Percentiles rank a stretch among this genome's conserved stretches.
These are phyloP conservation scores for Drosophila nigrodunni DNA, from an alignment of 1,140 invertebrate genomes.

Conservation along the genomic window DNA sequence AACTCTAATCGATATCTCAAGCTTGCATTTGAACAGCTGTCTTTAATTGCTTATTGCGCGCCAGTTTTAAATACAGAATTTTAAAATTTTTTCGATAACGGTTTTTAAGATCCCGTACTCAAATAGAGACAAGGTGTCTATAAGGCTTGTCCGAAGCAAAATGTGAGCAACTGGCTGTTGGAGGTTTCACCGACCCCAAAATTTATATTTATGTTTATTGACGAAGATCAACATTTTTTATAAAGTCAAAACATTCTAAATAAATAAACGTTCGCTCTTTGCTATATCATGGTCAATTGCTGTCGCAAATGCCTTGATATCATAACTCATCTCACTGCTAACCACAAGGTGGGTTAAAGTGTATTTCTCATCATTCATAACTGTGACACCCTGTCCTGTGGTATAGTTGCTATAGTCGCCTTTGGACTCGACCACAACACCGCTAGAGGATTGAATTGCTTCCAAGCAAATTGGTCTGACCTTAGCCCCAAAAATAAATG, in stretches of 20 bases:
- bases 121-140: no score
- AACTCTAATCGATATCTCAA: no score
- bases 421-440: not conserved
- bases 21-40: no score
- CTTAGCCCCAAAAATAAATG: conserved; percentile 11
- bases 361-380: not conserved
- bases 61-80: no score
- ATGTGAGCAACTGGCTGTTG: no score
- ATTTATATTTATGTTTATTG: conserved; percentile 50
- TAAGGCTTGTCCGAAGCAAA: no score
- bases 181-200: no score
- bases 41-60: no score
- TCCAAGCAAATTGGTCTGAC: conserved; percentile 29
- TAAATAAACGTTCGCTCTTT: conserved; percentile 60
- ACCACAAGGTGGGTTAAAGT: conserved; percentile 7
- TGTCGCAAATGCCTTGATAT: not conserved
- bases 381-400: not conserved
- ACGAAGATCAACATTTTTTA: conserved; percentile 63
- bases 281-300: not conserved
- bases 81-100: no score
- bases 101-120: no score
- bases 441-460: not conserved
- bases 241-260: conserved; percentile 70
- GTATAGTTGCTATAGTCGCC: not conserved
- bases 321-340: not conserved